These are phyloP conservation scores for Hiodon alosoides DNA, from an alignment of 2,113 vertebrate genomes.

Conservation along the genomic window DNA sequence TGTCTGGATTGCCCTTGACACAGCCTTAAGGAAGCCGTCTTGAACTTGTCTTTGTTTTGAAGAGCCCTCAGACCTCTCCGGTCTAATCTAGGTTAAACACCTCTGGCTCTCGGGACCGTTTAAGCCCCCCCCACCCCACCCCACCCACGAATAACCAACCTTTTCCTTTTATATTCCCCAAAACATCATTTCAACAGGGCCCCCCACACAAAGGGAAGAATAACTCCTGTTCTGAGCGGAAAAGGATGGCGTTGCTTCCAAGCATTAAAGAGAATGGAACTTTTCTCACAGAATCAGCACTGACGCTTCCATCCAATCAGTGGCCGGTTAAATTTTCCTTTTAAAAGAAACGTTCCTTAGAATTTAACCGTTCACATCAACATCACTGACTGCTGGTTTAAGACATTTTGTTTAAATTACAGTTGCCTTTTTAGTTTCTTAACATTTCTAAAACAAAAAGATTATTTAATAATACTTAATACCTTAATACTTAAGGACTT, in stretches of 20 bases:
- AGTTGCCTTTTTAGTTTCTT: background rate
- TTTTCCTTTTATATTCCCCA: constrained; percentile 9
- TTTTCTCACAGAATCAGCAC: background rate
- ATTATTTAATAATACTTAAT: background rate
- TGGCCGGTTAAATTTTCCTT: no score
- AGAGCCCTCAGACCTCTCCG: constrained; percentile 64
- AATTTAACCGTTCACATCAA: no score
- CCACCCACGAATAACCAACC: constrained; percentile 16
- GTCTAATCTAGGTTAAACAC: constrained; percentile 75
- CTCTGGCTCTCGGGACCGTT: constrained; percentile 60
- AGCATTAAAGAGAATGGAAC: background rate
- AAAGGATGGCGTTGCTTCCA: background rate
- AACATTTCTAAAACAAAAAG: background rate
- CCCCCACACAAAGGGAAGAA: constrained; percentile 14
- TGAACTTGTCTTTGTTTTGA: constrained; percentile 76
- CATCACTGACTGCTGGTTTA: no score
- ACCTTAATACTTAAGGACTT: no score
- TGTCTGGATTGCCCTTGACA: constrained; percentile 81
- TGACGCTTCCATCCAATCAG: background rate
- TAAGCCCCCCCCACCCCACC: constrained; percentile 57
- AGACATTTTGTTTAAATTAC: no score
- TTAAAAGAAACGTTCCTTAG: no score
- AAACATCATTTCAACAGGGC: constrained; percentile 32
- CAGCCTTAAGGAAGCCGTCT: constrained; percentile 68
- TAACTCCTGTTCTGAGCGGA: background rate